Conservation (phyloP, 2,888 invertebrate species). For the Drosophila austrosaltans region DNA sequence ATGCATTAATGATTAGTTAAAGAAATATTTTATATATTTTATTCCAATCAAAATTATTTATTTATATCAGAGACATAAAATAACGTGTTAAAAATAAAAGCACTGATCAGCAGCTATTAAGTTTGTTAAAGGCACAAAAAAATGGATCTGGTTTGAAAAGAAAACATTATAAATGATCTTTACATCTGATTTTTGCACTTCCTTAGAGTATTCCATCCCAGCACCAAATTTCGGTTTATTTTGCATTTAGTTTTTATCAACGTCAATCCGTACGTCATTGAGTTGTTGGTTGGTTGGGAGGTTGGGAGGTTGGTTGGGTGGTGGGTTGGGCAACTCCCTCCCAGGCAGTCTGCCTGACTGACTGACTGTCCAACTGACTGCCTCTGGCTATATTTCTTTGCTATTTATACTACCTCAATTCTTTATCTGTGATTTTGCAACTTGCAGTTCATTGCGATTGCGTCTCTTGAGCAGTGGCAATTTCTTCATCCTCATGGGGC, state of each 20-base stretch:
- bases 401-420: conserved; percentile 70
- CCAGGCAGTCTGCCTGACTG: conserved; percentile 22
- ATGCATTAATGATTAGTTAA: no score
- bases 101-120: no score
- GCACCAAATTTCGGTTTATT: neutral
- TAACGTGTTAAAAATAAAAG: no score
- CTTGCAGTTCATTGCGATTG: conserved; percentile 63
- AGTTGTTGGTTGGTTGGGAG: conserved; percentile 19
- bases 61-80: no score
- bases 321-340: neutral
- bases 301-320: neutral
- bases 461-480: conserved; percentile 35
- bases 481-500: conserved; percentile 54
- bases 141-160: no score
- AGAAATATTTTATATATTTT: no score
- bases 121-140: no score
- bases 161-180: no score
- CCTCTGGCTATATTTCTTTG: conserved; percentile 52
- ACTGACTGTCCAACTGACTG: conserved; percentile 17
- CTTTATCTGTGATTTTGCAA: conserved; percentile 70
- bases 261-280: conserved; percentile 51
- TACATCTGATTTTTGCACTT: neutral
- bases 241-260: conserved; percentile 44
- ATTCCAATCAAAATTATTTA: no score
- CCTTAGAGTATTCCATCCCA: neutral